A percentile compares a stretch with the other conserved stretches of the same genome.
Conservation (phyloP, 2,888 invertebrate species). For the Anticlea derivata region DNA sequence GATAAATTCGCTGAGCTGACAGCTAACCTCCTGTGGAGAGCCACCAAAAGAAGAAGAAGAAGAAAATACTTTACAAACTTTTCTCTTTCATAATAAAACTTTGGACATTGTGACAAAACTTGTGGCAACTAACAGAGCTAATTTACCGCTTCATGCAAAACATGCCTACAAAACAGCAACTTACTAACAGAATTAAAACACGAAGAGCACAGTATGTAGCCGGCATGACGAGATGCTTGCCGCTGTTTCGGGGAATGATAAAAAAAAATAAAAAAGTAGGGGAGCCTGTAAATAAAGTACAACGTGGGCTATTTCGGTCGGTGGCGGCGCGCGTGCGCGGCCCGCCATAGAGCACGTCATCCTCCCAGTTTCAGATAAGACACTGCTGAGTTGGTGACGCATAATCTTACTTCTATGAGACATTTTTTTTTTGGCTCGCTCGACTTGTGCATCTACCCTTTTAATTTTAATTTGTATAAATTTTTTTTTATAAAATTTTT, state of each 20-base stretch:
- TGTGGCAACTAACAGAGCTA: no score
- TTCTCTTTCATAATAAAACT: no score
- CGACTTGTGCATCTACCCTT: no score
- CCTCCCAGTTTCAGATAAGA: conserved; percentile 39
- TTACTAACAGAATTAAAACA: conserved; percentile 6
- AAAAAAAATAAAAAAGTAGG: conserved; percentile 59
- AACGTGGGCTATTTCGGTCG: conserved; percentile 71
- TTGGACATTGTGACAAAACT: background rate
- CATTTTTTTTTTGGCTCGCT: no score
- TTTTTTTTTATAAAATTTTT: no score
- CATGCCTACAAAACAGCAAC: background rate
- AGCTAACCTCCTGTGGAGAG: no score
- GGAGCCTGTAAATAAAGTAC: conserved; percentile 65
- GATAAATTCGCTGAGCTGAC: no score
- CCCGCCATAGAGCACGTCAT: conserved; percentile 37
- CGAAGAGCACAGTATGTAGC: conserved; percentile 16
- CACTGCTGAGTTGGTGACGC: background rate
- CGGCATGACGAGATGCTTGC: conserved; percentile 18
- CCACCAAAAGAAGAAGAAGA: no score
- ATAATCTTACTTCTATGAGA: no score
- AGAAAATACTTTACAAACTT: no score
- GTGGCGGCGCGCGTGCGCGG: conserved; percentile 56
- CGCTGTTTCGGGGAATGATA: conserved; percentile 44
- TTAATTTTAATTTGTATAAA: no score
- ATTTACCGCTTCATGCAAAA: no score